A percentile compares a stretch with the other conserved stretches of the same genome.
Conservation (phyloP, 2,797 vertebrate species). For the Crax fasciolata region DNA sequence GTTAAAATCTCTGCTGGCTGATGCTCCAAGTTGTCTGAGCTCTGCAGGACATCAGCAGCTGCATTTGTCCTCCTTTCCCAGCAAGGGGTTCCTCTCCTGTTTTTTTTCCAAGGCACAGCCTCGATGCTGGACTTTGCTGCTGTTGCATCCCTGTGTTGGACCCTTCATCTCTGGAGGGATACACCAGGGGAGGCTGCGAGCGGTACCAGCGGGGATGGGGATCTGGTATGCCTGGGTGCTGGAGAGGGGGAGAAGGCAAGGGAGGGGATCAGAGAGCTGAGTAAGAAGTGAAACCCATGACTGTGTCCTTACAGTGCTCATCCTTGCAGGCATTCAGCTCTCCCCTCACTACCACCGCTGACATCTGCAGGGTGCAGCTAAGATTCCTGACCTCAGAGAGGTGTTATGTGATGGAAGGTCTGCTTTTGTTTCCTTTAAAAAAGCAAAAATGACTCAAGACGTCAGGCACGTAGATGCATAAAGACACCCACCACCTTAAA, state of each 20-base stretch:
- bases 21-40: not conserved
- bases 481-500: not conserved
- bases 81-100: fast-evolving
- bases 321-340: not conserved
- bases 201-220: not conserved
- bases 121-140: not conserved
- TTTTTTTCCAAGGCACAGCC: not conserved
- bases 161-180: not conserved
- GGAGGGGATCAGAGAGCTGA: not conserved
- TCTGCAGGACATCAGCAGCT: not conserved
- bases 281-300: not conserved
- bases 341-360: not conserved
- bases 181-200: not conserved
- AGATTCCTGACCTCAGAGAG: not conserved
- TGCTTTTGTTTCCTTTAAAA: not conserved
- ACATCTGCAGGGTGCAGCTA: not conserved
- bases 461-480: not conserved
- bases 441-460: not conserved
- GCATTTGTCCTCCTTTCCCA: not conserved
- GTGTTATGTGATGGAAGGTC: not conserved
- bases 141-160: not conserved
- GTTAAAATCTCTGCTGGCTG: not conserved
- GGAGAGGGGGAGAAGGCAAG: not conserved
- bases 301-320: not conserved
- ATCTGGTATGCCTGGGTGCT: not conserved